Base-by-base conservation (phyloP, 2,113 vertebrate species). In the Xyliphius kryptos region DNA sequence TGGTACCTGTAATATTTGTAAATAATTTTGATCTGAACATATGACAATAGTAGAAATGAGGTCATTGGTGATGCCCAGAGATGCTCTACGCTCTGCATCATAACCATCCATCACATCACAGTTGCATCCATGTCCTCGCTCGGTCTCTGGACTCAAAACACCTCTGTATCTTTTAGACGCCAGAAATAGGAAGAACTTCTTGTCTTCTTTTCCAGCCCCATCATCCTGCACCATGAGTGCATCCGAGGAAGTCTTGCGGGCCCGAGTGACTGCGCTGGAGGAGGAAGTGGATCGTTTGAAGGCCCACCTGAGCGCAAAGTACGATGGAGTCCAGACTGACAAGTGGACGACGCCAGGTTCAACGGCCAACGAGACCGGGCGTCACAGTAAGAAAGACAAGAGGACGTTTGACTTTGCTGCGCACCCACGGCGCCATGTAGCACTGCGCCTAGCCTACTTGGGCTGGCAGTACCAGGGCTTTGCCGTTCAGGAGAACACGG, bases 381-480 rank as follows among this genome's bases (percentile, higher is more conserved):
- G n/a, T n/a, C n/a, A n/a, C 20, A 56, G 49, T 0, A 80, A 69
- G 22, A 82, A 73, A 47, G 67, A 68, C 1, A 87, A 1, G 1
- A 79, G 83, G 5, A 70, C 74, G 1, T 97, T 99, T 5, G 87
- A 99, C 69, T 97, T 97, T 10, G 53, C 81, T 0, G 79, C 76
- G 2, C 82, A 94, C 5, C 75, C 91, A 11, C 82, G 69, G 49
- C 86, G 92, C 6, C 95, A 91, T 0, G 91, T 92, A 62, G 94
- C 93, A 0, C 81, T 99, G 62, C 89, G 88, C 47, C 79, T 99
- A 3, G 91, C 93, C 16, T 99, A 99, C 76, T 79, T 97, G 58
- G 96, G 96, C 37, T 97, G 95, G 95, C 80, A 79, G 44, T 99
- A 99, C 78, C 94, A 98, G 72, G 96, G 96, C 1, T 98, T 96